A percentile compares a stretch with the other conserved stretches of the same genome.
These are phyloP conservation scores for Sebastes goodei DNA, from an alignment of 2,797 vertebrate genomes.

Conservation along the genomic window DNA sequence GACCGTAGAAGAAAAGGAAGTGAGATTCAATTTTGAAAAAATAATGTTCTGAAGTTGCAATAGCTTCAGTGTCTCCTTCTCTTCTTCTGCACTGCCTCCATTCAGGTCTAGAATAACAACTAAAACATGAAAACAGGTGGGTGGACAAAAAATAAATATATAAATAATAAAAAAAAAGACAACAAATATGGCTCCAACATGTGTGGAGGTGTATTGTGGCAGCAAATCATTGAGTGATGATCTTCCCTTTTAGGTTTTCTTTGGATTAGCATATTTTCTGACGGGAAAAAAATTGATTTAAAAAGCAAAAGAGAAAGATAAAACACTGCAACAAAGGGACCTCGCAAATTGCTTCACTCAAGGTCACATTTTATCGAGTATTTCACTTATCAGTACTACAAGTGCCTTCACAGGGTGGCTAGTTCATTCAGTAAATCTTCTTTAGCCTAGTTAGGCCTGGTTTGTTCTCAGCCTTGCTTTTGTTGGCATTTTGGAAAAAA, in stretches of 20 bases:
- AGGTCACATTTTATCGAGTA: slow-evolving; percentile 7
- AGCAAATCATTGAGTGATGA: neutral
- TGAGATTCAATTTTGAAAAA: neutral
- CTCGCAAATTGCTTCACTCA: neutral
- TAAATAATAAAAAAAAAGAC: neutral
- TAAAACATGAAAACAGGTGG: neutral
- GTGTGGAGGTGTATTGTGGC: neutral
- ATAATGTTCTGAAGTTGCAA: neutral
- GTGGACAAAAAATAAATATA: neutral
- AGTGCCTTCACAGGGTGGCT: neutral
- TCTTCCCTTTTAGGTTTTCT: neutral
- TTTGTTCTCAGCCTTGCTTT: slow-evolving; percentile 26
- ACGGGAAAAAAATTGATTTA: neutral
- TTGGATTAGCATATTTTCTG: neutral
- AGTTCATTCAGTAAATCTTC: neutral
- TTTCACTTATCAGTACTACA: slow-evolving; percentile 6
- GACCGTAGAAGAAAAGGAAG: neutral
- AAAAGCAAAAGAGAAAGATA: neutral
- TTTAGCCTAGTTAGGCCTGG: neutral
- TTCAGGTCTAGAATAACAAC: neutral
- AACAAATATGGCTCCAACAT: neutral
- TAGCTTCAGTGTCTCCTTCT: neutral
- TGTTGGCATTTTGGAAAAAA: slow-evolving; percentile 41
- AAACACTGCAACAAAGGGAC: neutral
- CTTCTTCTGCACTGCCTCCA: neutral